These are phyloP conservation scores for Pan troglodytes DNA, from an alignment of 2,113 vertebrate species.

Conservation along the genomic window NHGRI_mPanTro3-v2.1_pri NC_072408.2:53195501-53196000, in stretches of 20 bases:
- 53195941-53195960: not conserved
- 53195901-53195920: not conserved
- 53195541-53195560: not conserved
- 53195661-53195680: not conserved
- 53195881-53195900: not conserved
- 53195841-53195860: not conserved
- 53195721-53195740: too few relatives aligned
- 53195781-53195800: not conserved
- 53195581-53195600: not conserved
- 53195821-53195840: not conserved
- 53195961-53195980: not conserved
- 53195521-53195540: too few relatives aligned
- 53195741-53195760: not conserved
- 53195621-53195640: not conserved
- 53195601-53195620: not conserved
- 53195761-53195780: not conserved
- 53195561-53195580: not conserved
- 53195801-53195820: not conserved
- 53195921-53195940: not conserved
- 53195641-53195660: not conserved
- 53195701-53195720: not conserved
- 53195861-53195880: not conserved
- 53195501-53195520: too few relatives aligned
- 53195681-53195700: not conserved
- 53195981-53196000: not conserved